phyloP scores from a whole-genome alignment of 2,797 vertebrate genomes.

The Spinus pinus region DNA sequence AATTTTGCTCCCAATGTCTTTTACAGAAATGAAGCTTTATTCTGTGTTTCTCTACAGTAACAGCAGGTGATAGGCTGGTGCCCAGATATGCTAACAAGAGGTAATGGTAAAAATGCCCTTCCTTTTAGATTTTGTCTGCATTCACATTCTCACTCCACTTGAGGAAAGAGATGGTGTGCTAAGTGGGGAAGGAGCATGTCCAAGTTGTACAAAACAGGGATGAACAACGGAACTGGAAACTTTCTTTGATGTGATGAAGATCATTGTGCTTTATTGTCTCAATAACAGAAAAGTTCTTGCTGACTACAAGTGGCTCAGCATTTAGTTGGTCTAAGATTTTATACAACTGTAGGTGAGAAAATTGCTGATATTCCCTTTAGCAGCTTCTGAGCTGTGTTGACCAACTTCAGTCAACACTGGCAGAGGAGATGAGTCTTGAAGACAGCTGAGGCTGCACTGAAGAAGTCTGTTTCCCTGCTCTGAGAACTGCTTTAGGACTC shows the following conservation, averaged over 20 bases:
- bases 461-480: background rate
- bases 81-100: slow-evolving; percentile 4
- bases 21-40: slow-evolving; percentile 29
- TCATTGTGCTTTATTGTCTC: background rate
- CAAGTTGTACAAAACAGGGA: background rate
- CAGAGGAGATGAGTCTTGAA: background rate
- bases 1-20: slow-evolving; percentile 29
- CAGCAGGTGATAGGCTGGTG: slow-evolving; percentile 35
- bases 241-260: background rate
- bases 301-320: background rate
- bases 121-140: background rate
- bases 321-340: background rate
- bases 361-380: background rate
- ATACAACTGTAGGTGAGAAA: background rate
- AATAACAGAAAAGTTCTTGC: background rate
- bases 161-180: background rate
- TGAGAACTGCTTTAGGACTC: background rate
- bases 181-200: background rate
- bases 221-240: background rate
- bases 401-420: background rate
- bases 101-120: background rate
- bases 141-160: background rate
- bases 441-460: background rate
- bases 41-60: slow-evolving; percentile 33
- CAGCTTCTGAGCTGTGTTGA: background rate